Percentiles rank a stretch among this genome's conserved stretches.
Evolutionary conservation across 2,888 invertebrate species (phyloP).

Genomic region (Dryobota labecula): DNA sequence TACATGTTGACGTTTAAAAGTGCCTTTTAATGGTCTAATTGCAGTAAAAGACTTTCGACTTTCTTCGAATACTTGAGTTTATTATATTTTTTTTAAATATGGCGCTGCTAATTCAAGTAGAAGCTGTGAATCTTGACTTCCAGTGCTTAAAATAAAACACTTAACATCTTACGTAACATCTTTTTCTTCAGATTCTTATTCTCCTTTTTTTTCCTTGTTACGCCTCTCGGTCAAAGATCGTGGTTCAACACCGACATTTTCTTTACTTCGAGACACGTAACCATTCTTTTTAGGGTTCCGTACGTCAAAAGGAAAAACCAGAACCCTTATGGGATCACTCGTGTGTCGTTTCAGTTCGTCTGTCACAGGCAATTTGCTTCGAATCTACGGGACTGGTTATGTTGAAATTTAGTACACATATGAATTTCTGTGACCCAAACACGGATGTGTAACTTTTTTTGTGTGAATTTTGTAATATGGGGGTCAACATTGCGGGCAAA

Average conservation of each 20-base stretch:
- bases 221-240: not conserved
- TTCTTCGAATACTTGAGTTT: not conserved
- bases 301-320: too few species aligned
- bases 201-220: not conserved
- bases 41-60: not conserved
- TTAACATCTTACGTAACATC: not conserved
- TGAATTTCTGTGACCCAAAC: too few species aligned
- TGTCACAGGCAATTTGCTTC: too few species aligned
- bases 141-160: not conserved
- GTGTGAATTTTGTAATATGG: too few species aligned
- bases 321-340: too few species aligned
- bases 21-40: not conserved
- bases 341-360: too few species aligned
- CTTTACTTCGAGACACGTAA: not conserved
- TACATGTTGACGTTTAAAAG: not conserved
- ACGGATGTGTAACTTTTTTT: too few species aligned
- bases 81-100: not conserved
- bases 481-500: too few species aligned
- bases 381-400: too few species aligned
- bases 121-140: not conserved
- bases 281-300: not conserved
- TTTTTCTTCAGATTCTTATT: not conserved
- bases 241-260: slow-evolving; percentile 1
- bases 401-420: too few species aligned
- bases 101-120: not conserved